Evolutionary conservation across 2,888 invertebrate species (phyloP), one percentile per base, ranked within the genome.

Genomic region (Tenthredo livida): DNA sequence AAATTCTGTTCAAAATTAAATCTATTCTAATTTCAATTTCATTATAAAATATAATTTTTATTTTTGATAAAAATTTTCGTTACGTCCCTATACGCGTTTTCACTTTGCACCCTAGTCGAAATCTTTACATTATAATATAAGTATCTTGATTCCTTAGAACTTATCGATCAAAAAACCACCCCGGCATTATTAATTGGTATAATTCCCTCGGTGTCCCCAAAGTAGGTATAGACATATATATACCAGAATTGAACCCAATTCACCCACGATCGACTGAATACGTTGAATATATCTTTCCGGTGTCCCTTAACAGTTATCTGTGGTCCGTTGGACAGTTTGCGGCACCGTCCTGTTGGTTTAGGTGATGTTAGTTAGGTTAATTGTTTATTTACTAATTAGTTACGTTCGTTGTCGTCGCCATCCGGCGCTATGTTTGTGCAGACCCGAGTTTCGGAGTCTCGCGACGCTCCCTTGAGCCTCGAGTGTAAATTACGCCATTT

Each of bases 301-400:
- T 7, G 12, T 61, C 80, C 61, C 80, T 21, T 37, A 58, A 83
- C 83, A 33, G 47, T 83, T 67, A 83, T 83, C 50, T 67, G 67
- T 67, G 67, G 83, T 83, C n/a, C 50, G 67, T 83, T 33, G 50
- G 84, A 43, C 73, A 86, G 85, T 87, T 87, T 86, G 87, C 73
- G 87, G 87, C 85, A 84, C 85, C 84, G 70, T 86, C 29, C 85
- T 86, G 86, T 87, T 87, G 83, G 87, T 87, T 85, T 85, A 86
- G 87, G 86, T 85, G 86, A 87, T 86, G 86, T 87, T 87, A 87
- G 87, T 87, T 86, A 86, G 86, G 85, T 84, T 87, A 84, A 87
- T 87, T 87, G 87, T 87, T 87, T 87, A 87, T 87, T 87, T 86
- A 87, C 87, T 86, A 87, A 87, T 87, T 87, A 87, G 85, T 85